Percentiles rank a stretch among this genome's conserved stretches.
phyloP scores from a whole-genome alignment of 2,797 vertebrate genomes.

The Lithobates pipiens region DNA sequence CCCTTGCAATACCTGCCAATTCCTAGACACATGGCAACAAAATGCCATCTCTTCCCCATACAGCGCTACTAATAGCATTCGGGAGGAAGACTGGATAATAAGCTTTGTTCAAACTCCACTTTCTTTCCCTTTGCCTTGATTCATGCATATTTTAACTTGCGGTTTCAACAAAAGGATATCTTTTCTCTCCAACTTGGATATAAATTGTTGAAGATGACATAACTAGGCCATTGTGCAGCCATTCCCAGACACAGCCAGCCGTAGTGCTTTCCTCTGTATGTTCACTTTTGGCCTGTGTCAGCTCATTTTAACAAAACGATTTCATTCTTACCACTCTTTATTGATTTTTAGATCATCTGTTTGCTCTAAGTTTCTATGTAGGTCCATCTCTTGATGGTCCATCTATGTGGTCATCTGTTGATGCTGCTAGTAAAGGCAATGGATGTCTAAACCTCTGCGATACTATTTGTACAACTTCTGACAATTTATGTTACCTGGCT shows the following conservation, averaged over 20 bases:
- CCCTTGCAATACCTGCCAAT: conserved; percentile 5
- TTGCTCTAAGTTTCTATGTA: conserved; percentile 20
- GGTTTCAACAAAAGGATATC: conserved; percentile 51
- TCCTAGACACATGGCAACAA: not conserved
- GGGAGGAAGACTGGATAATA: not conserved
- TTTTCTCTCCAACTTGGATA: conserved; percentile 65
- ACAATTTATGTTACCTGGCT: no score
- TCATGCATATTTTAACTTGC: conserved; percentile 69
- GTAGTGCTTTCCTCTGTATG: conserved; percentile 12
- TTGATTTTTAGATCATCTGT: conserved; percentile 13
- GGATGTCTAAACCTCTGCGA: no score
- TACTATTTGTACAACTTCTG: no score
- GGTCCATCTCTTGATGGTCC: not conserved
- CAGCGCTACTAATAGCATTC: conserved; percentile 6
- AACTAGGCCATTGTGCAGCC: conserved; percentile 66
- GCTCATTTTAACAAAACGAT: conserved; percentile 32
- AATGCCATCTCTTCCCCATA: not conserved
- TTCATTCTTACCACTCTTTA: conserved; percentile 3
- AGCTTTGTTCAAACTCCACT: not conserved
- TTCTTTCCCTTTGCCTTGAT: conserved; percentile 14
- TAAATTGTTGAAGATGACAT: conserved; percentile 68
- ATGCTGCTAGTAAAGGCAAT: not conserved
- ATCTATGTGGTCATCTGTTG: not conserved
- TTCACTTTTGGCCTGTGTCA: conserved; percentile 7
- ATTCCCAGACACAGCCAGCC: conserved; percentile 21